Base-by-base conservation (phyloP, 2,888 invertebrate species). In the Mellilla xanthometata region DNA sequence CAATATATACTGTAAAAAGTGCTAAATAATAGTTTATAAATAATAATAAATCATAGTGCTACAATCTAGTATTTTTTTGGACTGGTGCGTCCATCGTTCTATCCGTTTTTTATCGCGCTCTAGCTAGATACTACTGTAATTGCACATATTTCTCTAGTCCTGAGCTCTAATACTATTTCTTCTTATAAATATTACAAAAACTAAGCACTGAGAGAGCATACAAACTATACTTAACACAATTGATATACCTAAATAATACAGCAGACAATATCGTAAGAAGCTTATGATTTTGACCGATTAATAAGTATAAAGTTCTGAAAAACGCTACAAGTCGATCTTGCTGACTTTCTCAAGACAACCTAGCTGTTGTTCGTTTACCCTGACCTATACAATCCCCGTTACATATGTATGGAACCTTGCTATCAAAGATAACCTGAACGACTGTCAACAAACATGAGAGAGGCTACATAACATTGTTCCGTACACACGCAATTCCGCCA, bases 41-140 rank as follows among this genome's bases (percentile, higher is more conserved):
- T 74, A 72, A 76, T 62, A 68, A 67, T 65, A 67, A 56, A 39
- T 29, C 41, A 41, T 40, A 68, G 75, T 81, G 79, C 81, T 81
- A 80, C 61, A 68, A 76, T 76, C 75, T 83, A 80, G 76, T 67
- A n/a, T n/a, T n/a, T n/a, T 67, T 68, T 69, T 69, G 62, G 84
- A 87, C 87, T 86, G 87, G 88, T 87, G 88, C 86, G 84, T 73
- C 72, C 70, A 69, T 70, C 72, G 68, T 62, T 67, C 66, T 71
- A 68, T 29, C 29, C 8, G 6, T 28, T 41, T 30, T 27, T 24
- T 30, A 39, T 39, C 31, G 31, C 41, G 36, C 36, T 31, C 24
- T 47, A 66, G 52, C 62, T 58, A 64, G 48, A 52, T 56, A 50
- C 55, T 64, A 63, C 23, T 39, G 52, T 52, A 60, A 72, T 69